Conservation (phyloP, 2,888 invertebrate genomes). For the Scaeva pyrastri region DNA sequence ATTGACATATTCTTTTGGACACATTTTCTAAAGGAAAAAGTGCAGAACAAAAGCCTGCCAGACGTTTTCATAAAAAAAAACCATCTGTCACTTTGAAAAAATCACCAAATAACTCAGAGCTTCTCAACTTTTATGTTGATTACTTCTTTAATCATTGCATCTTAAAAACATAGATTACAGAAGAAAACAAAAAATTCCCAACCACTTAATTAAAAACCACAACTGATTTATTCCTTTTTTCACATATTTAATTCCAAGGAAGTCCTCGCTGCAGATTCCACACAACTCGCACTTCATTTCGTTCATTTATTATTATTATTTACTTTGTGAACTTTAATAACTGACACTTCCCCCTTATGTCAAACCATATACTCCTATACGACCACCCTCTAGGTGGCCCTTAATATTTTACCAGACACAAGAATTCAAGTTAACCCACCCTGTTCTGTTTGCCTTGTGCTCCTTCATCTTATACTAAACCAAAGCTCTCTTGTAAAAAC, state of each 20-base stretch:
- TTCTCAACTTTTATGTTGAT: too few species aligned
- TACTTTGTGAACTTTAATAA: conserved; percentile 66
- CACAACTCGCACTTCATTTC: conserved; percentile 25
- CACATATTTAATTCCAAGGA: conserved; percentile 12
- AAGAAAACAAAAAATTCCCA: not conserved
- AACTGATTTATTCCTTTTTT: conserved; percentile 2
- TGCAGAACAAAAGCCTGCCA: too few species aligned
- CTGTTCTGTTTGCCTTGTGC: conserved; percentile 18
- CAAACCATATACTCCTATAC: conserved; percentile 15
- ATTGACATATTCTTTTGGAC: too few species aligned
- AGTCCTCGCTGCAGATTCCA: conserved; percentile 9
- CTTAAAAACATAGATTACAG: too few species aligned
- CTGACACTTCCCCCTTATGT: conserved; percentile 41
- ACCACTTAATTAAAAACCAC: conserved; percentile 29
- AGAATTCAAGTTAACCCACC: conserved; percentile 11
- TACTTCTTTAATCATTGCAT: too few species aligned
- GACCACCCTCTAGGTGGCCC: conserved; percentile 28
- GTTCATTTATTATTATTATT: conserved; percentile 68
- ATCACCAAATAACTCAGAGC: too few species aligned
- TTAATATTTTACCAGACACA: conserved; percentile 32
- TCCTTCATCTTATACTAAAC: not conserved
- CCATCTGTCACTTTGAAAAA: too few species aligned
- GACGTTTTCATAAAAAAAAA: too few species aligned
- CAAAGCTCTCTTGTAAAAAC: conserved; percentile 7
- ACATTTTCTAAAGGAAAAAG: too few species aligned